Base-by-base conservation (phyloP, 1,140 invertebrate genomes). In the Papilio dardanus region DNA sequence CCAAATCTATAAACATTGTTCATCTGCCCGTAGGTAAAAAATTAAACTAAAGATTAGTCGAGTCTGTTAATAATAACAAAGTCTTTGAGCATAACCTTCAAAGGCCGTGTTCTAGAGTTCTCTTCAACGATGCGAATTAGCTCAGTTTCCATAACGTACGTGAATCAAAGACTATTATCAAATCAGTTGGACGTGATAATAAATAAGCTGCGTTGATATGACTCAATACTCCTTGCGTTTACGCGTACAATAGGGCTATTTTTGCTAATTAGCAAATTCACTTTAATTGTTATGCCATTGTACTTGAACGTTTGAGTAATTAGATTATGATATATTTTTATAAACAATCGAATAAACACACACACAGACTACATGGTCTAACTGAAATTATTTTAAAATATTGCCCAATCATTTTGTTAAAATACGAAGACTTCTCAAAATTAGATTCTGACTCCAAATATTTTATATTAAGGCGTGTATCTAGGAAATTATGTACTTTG, bases 71-170 rank as follows among this genome's bases (percentile, higher is more conserved):
- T 37, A 50, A 67, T 66, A 77, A 12, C 14, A 28, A 76, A 79
- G 12, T 89, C 87, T 87, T 68, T 89, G 86, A 54, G 76, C 42
- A 73, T 58, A 79, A 84, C 88, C 87, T 89, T 89, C 77, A 77
- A 88, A 86, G 81, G 84, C 85, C 84, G 74, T 81, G 80, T 89
- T 89, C 88, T 87, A 89, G 88, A 88, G 79, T 83, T 81, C 79
- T 89, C 86, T 50, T 50, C 69, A 71, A 71, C 75, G 79, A 77
- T 74, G 75, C 71, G 74, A 81, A 86, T 88, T 86, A 87, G 71
- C 82, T 88, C 77, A 84, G 84, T 85, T 83, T 83, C 78, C 76
- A 76, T 71, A 83, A 78, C 77, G 79, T 80, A 83, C 76, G 78
- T 83, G 80, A 79, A 77, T 80, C 74, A 76, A 74, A 62, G 28